A percentile compares a stretch with the other conserved stretches of the same genome.
These are phyloP conservation scores for Tenodera sinensis DNA, from an alignment of 2,888 invertebrate species.

Conservation along the genomic window DNA sequence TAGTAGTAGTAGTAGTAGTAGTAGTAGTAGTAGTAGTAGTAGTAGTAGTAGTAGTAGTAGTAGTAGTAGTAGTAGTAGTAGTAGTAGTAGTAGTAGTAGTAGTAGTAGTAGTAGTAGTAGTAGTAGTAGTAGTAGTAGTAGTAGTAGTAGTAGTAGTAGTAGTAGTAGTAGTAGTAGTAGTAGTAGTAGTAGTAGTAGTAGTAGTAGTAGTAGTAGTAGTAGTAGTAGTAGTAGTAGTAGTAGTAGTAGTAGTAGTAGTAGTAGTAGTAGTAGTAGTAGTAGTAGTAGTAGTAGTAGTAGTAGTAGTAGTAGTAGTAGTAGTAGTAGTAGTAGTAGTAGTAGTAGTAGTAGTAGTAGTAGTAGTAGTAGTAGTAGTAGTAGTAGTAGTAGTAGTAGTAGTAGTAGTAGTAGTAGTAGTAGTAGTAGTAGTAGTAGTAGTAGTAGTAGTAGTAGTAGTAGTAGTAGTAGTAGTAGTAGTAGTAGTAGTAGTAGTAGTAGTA, in stretches of 20 bases:
- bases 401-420: not conserved
- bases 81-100: not conserved
- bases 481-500: not conserved
- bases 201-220: not conserved
- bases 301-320: not conserved
- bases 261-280: not conserved
- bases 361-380: not conserved
- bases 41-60: not conserved
- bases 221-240: not conserved
- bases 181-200: not conserved
- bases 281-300: not conserved
- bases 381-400: not conserved
- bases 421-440: not conserved
- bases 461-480: not conserved
- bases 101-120: not conserved
- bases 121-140: not conserved
- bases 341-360: not conserved
- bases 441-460: not conserved
- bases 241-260: not conserved
- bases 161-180: not conserved
- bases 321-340: not conserved
- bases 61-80: not conserved
- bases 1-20: not conserved
- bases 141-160: not conserved
- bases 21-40: not conserved